Evolutionary conservation across 2,113 vertebrate genomes (phyloP).

Genomic region (Sitta europaea): DNA sequence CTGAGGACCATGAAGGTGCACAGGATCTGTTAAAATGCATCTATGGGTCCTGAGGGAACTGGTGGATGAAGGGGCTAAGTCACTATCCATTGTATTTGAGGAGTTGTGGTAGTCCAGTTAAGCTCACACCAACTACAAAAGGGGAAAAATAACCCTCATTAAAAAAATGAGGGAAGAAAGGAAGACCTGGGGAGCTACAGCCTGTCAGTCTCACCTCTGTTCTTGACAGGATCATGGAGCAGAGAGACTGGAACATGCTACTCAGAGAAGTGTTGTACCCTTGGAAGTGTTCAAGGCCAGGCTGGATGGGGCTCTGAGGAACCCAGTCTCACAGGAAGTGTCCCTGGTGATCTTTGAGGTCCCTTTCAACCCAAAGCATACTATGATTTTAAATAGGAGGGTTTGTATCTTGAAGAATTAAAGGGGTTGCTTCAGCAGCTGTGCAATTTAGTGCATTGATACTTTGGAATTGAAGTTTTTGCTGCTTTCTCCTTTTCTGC

Average conservation of each 20-base stretch:
- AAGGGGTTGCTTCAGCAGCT: neutral
- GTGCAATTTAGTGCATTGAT: neutral
- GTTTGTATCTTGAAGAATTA: neutral
- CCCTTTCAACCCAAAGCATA: neutral
- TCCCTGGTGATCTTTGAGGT: neutral
- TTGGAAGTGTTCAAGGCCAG: neutral
- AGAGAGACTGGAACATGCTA: neutral
- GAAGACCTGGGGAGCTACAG: neutral
- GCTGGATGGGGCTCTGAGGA: neutral
- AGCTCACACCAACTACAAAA: neutral
- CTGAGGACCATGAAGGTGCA: neutral
- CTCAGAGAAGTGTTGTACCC: neutral
- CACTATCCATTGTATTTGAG: neutral
- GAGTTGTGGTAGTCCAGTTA: neutral
- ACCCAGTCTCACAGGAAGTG: fast-evolving
- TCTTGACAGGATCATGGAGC: neutral
- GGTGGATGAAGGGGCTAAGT: neutral
- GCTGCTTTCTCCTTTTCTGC: neutral
- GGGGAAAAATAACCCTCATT: neutral
- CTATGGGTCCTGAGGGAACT: neutral
- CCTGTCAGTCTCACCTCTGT: neutral
- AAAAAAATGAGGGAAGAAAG: neutral
- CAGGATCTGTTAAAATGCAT: neutral
- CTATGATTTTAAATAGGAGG: neutral
- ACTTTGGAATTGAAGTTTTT: neutral